These are phyloP conservation scores for Clepsis dumicolana DNA, from an alignment of 2,888 invertebrate species.

Conservation along the genomic window DNA sequence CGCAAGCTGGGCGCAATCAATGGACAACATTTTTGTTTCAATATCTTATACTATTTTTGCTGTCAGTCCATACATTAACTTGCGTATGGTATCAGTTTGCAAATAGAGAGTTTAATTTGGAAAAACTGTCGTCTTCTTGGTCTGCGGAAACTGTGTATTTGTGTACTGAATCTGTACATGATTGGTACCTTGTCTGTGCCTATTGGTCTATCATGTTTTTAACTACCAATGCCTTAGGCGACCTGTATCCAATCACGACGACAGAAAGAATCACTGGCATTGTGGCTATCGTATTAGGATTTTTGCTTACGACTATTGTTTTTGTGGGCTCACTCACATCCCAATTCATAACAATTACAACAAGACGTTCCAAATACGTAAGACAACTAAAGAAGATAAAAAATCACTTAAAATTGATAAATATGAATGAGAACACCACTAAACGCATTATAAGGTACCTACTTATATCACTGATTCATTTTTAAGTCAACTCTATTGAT, in stretches of 20 bases:
- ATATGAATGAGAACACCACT: conserved; percentile 72
- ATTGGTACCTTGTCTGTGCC: conserved; percentile 79
- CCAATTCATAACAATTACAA: conserved; percentile 80
- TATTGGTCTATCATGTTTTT: conserved; percentile 81
- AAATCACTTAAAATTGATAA: conserved; percentile 75
- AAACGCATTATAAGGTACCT: conserved; percentile 73
- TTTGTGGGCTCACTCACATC: conserved; percentile 83
- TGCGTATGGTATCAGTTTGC: conserved; percentile 81
- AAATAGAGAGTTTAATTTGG: conserved; percentile 68
- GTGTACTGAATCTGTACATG: conserved; percentile 70
- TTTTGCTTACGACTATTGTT: conserved; percentile 77
- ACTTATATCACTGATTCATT: not conserved
- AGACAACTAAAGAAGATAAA: conserved; percentile 75
- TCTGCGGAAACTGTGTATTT: conserved; percentile 68
- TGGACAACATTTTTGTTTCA: conserved; percentile 81
- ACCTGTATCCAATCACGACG: conserved; percentile 77
- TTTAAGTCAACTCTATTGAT: not conserved
- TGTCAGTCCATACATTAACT: conserved; percentile 79
- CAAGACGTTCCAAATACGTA: conserved; percentile 77
- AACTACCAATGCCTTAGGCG: conserved; percentile 79
- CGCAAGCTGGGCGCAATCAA: conserved; percentile 79
- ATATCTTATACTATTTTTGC: conserved; percentile 74
- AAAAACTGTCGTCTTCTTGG: conserved; percentile 72
- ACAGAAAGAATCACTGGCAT: conserved; percentile 72
- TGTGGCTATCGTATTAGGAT: conserved; percentile 74